Evolutionary conservation across 1,140 invertebrate genomes (phyloP).

Genomic region (Ceratina australensis): DNA sequence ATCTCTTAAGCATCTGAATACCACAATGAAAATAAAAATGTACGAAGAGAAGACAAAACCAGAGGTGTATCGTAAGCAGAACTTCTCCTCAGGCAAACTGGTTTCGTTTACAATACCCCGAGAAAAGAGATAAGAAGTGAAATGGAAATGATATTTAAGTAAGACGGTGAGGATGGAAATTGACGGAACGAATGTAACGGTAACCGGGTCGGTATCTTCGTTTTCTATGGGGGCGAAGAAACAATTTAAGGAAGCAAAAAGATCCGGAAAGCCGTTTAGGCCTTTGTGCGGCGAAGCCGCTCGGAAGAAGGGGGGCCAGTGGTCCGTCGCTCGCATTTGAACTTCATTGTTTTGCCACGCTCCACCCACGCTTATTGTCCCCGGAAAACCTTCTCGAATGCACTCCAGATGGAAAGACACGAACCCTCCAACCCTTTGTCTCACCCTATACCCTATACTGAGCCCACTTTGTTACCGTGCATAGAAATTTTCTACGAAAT

Average conservation of each 20-base stretch:
- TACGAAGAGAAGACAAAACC: no score
- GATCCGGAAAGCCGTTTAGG: constrained; percentile 45
- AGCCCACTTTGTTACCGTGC: background rate
- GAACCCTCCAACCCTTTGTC: background rate
- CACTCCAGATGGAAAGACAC: constrained; percentile 35
- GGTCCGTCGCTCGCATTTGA: constrained; percentile 39
- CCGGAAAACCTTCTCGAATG: constrained; percentile 44
- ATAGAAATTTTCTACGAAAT: constrained; percentile 12
- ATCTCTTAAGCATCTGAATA: no score
- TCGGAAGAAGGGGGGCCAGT: constrained; percentile 14
- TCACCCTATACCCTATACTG: background rate
- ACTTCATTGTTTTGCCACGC: constrained; percentile 46
- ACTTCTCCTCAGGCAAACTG: background rate
- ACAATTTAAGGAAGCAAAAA: constrained; percentile 39
- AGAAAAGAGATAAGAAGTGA: constrained; percentile 3
- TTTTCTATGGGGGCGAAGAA: background rate
- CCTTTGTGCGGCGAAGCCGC: constrained; percentile 21
- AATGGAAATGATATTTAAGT: background rate
- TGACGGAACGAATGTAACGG: constrained; percentile 12
- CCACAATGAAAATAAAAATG: no score
- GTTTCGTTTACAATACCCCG: background rate
- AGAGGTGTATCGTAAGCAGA: no score
- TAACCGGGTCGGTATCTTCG: constrained; percentile 17
- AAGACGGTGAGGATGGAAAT: background rate
- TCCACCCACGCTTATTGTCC: constrained; percentile 48